These are phyloP conservation scores for Morone saxatilis DNA, from an alignment of 2,113 vertebrate genomes.

Conservation along the genomic window DNA sequence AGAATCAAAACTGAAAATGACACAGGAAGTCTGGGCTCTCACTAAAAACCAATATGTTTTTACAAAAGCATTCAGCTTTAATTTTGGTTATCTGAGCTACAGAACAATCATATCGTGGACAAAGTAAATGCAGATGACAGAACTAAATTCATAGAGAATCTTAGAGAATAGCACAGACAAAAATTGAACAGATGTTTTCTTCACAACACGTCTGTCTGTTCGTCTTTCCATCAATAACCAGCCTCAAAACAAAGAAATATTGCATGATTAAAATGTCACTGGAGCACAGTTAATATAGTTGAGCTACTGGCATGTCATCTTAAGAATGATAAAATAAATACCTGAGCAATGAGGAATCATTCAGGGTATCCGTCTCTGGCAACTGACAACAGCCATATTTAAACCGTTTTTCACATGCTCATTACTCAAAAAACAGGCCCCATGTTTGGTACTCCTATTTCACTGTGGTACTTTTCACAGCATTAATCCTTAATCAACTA, in stretches of 20 bases:
- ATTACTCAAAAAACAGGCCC: not conserved
- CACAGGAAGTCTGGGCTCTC: slow-evolving; percentile 5
- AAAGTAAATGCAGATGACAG: not conserved
- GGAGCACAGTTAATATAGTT: not conserved
- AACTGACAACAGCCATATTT: not conserved
- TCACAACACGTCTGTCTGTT: not conserved
- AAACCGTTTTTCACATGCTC: not conserved
- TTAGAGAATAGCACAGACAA: not conserved
- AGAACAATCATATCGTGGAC: not conserved
- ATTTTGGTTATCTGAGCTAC: slow-evolving; percentile 13
- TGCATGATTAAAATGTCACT: slow-evolving; percentile 1
- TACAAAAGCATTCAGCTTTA: not conserved
- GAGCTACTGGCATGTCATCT: not conserved
- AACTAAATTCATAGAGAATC: not conserved
- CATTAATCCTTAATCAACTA: not conserved
- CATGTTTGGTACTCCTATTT: not conserved
- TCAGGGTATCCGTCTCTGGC: not conserved
- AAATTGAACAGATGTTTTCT: not conserved
- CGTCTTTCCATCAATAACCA: not conserved
- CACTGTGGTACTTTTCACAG: not conserved
- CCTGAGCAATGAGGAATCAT: not conserved
- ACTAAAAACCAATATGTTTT: not conserved
- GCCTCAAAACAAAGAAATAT: not conserved
- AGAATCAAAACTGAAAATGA: not conserved
- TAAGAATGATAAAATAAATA: not conserved